These are phyloP conservation scores for Ormyrus thymus DNA, from an alignment of 2,888 invertebrate species.

Conservation along the genomic window DNA sequence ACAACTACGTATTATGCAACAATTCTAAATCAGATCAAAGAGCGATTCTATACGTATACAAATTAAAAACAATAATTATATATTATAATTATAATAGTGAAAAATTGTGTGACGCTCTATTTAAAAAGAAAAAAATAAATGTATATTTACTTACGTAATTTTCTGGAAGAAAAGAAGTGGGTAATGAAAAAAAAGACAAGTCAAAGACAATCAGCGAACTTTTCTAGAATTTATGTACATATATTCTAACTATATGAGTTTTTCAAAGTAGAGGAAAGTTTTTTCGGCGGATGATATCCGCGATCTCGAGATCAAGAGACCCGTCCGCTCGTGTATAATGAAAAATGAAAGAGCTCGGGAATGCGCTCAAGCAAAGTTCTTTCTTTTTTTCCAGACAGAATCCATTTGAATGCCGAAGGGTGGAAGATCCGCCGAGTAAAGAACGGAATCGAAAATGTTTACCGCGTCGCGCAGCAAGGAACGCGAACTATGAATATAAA, in stretches of 20 bases:
- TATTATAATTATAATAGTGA: no score
- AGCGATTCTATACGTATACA: no score
- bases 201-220: not conserved
- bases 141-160: no score
- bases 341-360: conserved; percentile 10
- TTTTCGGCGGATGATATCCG: not conserved
- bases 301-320: conserved; percentile 30
- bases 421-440: not conserved
- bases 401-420: conserved; percentile 10
- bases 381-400: not conserved
- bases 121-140: no score
- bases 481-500: no score
- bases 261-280: not conserved
- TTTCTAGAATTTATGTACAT: not conserved
- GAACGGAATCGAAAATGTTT: conserved; percentile 28
- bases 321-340: conserved; percentile 11
- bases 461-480: not conserved
- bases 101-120: no score
- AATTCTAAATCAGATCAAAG: no score
- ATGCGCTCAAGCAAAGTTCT: conserved; percentile 7
- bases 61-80: no score
- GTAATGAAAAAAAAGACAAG: no score
- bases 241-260: no score
- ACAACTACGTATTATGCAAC: no score
- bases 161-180: no score